Percentiles rank a stretch among this genome's conserved stretches.
phyloP scores from a whole-genome alignment of 2,888 invertebrate species.

The Microchrysa polita region DNA sequence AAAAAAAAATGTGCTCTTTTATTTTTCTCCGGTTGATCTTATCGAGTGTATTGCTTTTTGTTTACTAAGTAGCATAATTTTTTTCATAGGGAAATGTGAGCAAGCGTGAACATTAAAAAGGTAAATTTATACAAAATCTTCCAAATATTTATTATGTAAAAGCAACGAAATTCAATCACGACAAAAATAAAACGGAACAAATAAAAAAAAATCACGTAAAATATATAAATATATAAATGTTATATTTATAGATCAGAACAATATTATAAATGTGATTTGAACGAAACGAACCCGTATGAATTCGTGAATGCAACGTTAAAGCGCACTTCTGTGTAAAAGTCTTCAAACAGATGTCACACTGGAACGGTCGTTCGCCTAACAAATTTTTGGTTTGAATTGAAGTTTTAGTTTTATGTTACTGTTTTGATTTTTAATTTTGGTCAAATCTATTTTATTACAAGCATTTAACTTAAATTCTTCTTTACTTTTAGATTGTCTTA shows the following conservation, averaged over 20 bases:
- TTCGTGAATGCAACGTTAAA: conserved; percentile 72
- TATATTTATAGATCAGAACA: conserved; percentile 4
- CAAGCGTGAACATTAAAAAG: conserved; percentile 44
- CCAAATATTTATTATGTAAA: conserved; percentile 12
- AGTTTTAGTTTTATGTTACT: conserved; percentile 31
- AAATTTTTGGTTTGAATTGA: conserved; percentile 45
- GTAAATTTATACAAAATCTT: conserved; percentile 27
- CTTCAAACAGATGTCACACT: conserved; percentile 72
- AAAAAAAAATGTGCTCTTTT: no score
- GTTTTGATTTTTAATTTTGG: conserved; percentile 20
- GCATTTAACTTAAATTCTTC: neutral
- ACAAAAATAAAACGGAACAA: conserved; percentile 24
- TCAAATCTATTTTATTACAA: conserved; percentile 1
- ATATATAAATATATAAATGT: conserved; percentile 8
- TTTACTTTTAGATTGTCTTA: neutral
- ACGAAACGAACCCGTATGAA: conserved; percentile 70
- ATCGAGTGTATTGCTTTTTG: conserved; percentile 34
- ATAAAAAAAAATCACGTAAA: neutral
- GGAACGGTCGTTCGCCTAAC: conserved; percentile 70
- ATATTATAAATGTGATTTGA: conserved; percentile 38
- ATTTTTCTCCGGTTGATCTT: neutral
- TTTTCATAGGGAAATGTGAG: neutral
- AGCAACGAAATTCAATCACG: conserved; percentile 16
- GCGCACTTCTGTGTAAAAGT: conserved; percentile 72
- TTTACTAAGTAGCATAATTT: neutral